Evolutionary conservation across 2,797 vertebrate species (phyloP).

Genomic region (Hoplostethus atlanticus): DNA sequence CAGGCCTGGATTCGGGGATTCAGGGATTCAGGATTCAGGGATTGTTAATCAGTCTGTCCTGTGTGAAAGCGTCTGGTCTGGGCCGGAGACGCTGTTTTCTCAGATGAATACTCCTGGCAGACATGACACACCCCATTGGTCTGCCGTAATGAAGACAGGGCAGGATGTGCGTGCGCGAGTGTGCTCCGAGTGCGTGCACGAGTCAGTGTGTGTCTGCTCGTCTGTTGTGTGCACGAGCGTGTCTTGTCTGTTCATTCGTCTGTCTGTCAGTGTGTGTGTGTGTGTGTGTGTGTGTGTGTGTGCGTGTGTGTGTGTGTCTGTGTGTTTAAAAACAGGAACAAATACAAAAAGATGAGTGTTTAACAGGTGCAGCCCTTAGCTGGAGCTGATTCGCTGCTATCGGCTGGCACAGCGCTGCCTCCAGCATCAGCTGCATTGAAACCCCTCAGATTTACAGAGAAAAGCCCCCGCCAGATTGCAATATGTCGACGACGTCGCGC

Average conservation of each 20-base stretch:
- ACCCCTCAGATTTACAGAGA: slow-evolving; percentile 50
- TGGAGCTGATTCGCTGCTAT: slow-evolving; percentile 71
- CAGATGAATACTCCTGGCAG: slow-evolving; percentile 47
- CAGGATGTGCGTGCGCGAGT: not conserved
- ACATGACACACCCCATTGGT: slow-evolving; percentile 55
- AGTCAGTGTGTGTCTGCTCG: not conserved
- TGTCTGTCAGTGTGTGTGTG: not conserved
- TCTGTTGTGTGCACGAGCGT: too few species aligned
- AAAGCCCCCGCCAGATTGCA: slow-evolving; percentile 59
- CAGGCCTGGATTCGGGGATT: slow-evolving; percentile 5
- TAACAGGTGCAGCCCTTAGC: slow-evolving; percentile 69
- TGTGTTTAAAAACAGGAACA: slow-evolving; percentile 34
- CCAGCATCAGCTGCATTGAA: slow-evolving; percentile 50
- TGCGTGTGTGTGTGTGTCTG: slow-evolving; percentile 10
- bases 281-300: slow-evolving; percentile 10
- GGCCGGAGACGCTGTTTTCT: slow-evolving; percentile 36
- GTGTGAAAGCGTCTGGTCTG: slow-evolving; percentile 28
- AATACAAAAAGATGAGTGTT: slow-evolving; percentile 55
- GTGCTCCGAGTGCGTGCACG: not conserved
- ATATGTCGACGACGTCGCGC: slow-evolving; percentile 38
- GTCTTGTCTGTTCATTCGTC: too few species aligned
- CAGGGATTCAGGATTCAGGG: too few species aligned
- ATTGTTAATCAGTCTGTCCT: slow-evolving; percentile 1
- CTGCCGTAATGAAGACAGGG: slow-evolving; percentile 46
- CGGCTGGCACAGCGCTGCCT: slow-evolving; percentile 57